Base-by-base conservation (phyloP, 2,113 vertebrate species). In the Amia ocellicauda region DNA sequence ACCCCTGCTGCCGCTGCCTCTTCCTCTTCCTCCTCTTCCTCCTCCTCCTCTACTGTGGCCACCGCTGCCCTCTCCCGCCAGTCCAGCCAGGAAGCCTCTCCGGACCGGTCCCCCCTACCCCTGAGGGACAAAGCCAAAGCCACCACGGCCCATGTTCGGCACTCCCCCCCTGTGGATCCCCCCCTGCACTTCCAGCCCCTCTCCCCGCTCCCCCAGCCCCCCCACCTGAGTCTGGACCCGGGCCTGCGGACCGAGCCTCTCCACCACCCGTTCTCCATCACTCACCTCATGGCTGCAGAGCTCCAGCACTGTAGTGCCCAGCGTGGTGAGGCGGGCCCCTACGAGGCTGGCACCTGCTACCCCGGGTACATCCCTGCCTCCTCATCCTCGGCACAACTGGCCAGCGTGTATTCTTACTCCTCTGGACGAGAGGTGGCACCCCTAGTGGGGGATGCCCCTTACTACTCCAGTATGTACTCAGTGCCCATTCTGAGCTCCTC, bases 221-320 rank as follows among this genome's bases (percentile, higher is more conserved):
- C 93, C 0, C 92, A 93, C 45, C 86, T 96, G 16, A 88, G 91
- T 36, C 97, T 96, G 0, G 95, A 98, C 1, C 92, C 90, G 55
- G 96, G 98, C 83, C 91, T 98, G 42, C 98, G 98, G 82, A 92
- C 95, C 0, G 96, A 98, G 76, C 97, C 96, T 68, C 98, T 99
- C 86, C 98, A 98, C 82, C 97, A 98, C 80, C 97, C 97, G 0
- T 99, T 99, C 90, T 98, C 96, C 80, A 98, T 98, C 82, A 98
- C 95, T 66, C 98, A 98, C 84, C 90, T 99, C 77, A 98, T 99
- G 97, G 98, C 96, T 9, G 92, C 93, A 0, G 94, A 98, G 86
- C 97, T 98, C 79, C 97, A 97, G 77, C 95, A 96, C 70, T 71
- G 76, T 70, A 60, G 64, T 16, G 60, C 52, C 16, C 67, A 76